Conservation (phyloP, 2,888 invertebrate species). For the Helicoverpa assulta region DNA sequence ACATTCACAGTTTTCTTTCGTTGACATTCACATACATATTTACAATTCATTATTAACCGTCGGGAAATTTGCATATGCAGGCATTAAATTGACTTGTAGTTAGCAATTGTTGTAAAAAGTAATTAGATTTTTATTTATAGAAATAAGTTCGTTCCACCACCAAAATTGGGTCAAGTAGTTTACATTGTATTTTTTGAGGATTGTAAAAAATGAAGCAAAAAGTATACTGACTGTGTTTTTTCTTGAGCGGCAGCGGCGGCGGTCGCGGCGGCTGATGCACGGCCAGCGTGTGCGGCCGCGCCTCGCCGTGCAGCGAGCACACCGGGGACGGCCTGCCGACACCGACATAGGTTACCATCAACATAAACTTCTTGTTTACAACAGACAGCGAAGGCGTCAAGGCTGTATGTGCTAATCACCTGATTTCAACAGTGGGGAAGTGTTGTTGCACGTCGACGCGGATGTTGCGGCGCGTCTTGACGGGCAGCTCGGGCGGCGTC, state of each 20-base stretch:
- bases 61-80: conserved; percentile 15
- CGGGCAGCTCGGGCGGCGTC: conserved; percentile 91
- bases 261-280: conserved; percentile 92
- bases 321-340: conserved; percentile 75
- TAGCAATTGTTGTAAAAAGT: conserved; percentile 32
- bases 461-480: conserved; percentile 87
- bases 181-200: conserved; percentile 28
- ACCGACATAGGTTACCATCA: not conserved
- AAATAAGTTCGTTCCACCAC: conserved; percentile 51
- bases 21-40: conserved; percentile 22
- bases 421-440: conserved; percentile 85
- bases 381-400: conserved; percentile 27
- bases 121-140: conserved; percentile 17
- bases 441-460: conserved; percentile 87
- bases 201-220: conserved; percentile 18
- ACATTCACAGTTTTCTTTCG: conserved; percentile 40
- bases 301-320: conserved; percentile 84
- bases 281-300: conserved; percentile 87
- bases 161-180: conserved; percentile 51
- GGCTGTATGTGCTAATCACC: conserved; percentile 67
- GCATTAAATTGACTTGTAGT: conserved; percentile 33
- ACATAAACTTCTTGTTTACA: conserved; percentile 13
- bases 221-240: conserved; percentile 97
- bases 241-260: conserved; percentile 97
- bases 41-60: conserved; percentile 31